Evolutionary conservation across 2,888 invertebrate species (phyloP).

Genomic region (Acleris cristana): DNA sequence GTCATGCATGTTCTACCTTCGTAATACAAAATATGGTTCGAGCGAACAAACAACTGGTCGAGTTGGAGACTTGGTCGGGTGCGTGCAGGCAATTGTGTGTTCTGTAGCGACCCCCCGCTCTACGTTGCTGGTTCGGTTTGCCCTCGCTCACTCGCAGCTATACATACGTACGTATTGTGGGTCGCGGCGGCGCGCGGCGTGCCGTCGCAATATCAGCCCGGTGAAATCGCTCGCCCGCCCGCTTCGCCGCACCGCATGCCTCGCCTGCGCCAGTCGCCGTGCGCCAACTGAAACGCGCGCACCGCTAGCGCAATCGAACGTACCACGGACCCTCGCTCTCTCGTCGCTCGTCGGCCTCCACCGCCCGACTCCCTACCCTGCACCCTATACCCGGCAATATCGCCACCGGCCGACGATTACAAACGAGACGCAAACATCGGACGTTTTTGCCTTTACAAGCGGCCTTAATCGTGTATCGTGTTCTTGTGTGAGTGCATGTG

Average conservation of each 20-base stretch:
- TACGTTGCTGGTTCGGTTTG: conserved; percentile 61
- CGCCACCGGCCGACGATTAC: conserved; percentile 58
- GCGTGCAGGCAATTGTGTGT: conserved; percentile 68
- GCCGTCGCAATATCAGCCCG: conserved; percentile 83
- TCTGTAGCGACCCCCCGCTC: conserved; percentile 68
- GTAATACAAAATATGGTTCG: conserved; percentile 56
- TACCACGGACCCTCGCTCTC: conserved; percentile 63
- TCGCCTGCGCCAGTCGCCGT: conserved; percentile 83
- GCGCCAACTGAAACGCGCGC: conserved; percentile 84
- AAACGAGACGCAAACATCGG: conserved; percentile 52
- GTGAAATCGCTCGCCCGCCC: conserved; percentile 83
- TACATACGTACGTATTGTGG: conserved; percentile 63
- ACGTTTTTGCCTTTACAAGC: conserved; percentile 50
- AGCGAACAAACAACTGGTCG: conserved; percentile 64
- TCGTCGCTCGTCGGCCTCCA: conserved; percentile 63
- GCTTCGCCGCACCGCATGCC: conserved; percentile 78
- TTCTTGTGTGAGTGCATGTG: conserved; percentile 64
- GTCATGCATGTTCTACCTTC: conserved; percentile 37
- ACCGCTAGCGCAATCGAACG: conserved; percentile 80
- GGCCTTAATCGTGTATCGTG: conserved; percentile 44
- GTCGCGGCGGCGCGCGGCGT: conserved; percentile 69
- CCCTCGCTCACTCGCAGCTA: conserved; percentile 73
- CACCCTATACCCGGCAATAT: conserved; percentile 46
- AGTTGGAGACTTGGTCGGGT: conserved; percentile 67
- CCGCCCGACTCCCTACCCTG: conserved; percentile 42